Conservation (phyloP, 2,797 vertebrate species). For the Picus viridis region DNA sequence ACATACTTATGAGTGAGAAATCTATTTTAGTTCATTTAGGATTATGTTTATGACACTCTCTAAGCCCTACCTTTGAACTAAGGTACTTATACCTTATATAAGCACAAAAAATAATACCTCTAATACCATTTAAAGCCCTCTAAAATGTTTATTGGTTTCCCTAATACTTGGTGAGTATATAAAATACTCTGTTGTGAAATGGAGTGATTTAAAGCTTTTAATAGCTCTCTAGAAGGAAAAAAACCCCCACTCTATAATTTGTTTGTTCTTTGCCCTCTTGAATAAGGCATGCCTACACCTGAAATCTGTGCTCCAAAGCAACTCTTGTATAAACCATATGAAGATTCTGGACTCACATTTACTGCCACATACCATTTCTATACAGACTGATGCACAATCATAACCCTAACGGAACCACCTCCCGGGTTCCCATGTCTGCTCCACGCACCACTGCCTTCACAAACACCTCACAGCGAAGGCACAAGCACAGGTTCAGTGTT, state of each 20-base stretch:
- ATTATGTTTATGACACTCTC: conserved; percentile 58
- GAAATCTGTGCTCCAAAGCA: not conserved
- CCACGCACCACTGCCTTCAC: not conserved
- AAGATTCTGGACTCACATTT: not conserved
- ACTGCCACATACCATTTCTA: not conserved
- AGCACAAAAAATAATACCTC: conserved; percentile 59
- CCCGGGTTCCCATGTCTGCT: rapidly evolving
- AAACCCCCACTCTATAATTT: not conserved
- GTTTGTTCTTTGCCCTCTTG: not conserved
- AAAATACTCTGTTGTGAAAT: conserved; percentile 35
- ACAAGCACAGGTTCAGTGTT: not conserved
- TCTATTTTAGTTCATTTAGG: conserved; percentile 53
- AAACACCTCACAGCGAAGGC: not conserved
- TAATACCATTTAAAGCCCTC: conserved; percentile 64
- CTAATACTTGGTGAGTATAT: conserved; percentile 50
- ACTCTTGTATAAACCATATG: not conserved
- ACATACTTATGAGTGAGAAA: conserved; percentile 27
- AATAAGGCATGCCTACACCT: not conserved
- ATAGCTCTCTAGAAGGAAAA: not conserved
- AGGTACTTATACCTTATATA: conserved; percentile 54
- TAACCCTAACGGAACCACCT: not conserved
- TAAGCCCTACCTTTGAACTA: conserved; percentile 58
- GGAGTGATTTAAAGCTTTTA: conserved; percentile 14
- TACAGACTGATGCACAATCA: not conserved
- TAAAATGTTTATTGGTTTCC: conserved; percentile 68